These are phyloP conservation scores for Clamator glandarius DNA, from an alignment of 2,797 vertebrate species.

Conservation along the genomic window DNA sequence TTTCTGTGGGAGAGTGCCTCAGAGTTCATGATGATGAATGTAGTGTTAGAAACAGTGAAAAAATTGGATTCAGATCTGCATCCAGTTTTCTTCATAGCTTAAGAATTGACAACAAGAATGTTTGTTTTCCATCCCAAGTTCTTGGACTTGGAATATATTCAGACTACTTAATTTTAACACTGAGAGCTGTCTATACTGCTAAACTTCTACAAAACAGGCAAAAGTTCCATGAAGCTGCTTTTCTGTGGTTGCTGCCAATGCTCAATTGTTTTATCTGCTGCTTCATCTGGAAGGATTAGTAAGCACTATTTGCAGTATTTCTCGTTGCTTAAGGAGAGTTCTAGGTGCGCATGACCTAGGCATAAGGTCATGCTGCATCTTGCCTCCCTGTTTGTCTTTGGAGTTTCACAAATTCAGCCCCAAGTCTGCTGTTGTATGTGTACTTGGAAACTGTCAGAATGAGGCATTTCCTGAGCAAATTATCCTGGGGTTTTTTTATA, in stretches of 20 bases:
- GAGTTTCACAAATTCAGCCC: background rate
- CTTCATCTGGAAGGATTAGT: background rate
- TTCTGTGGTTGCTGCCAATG: background rate
- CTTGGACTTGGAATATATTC: background rate
- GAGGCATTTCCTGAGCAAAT: background rate
- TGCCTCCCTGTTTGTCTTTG: background rate
- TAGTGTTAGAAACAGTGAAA: background rate
- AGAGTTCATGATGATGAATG: background rate
- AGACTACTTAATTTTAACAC: background rate
- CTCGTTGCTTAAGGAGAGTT: background rate
- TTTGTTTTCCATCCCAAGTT: background rate
- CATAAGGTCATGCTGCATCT: background rate
- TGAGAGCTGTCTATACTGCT: background rate
- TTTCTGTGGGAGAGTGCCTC: background rate
- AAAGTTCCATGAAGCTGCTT: background rate
- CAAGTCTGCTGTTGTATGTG: accelerated
- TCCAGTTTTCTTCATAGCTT: background rate
- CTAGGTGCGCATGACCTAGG: background rate
- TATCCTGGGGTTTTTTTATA: background rate
- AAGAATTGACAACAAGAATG: background rate
- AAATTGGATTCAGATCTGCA: background rate
- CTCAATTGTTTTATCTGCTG: background rate
- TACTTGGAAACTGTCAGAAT: background rate
- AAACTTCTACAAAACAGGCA: background rate
- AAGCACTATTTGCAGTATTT: background rate